Base-by-base conservation (phyloP, 2,888 invertebrate species). In the Limnephilus lunatus region DNA sequence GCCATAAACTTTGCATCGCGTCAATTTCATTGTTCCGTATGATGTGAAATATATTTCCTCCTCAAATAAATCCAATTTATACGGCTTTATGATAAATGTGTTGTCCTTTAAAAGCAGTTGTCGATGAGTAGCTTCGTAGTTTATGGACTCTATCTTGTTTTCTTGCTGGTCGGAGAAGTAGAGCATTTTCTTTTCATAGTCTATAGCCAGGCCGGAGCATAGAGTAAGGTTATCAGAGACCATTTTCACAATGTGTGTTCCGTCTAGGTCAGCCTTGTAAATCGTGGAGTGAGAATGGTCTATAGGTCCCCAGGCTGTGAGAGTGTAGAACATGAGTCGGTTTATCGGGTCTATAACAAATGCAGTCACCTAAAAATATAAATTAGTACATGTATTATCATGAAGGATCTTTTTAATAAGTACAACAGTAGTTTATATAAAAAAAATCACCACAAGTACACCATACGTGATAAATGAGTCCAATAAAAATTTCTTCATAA, bases 151-250 rank as follows among this genome's bases (percentile, higher is more conserved):
- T 44, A 97, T 95, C 0, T 95, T 95, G 86, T 96, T 96, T 3
- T 95, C 94, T 93, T 96, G 96, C 91, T 96, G 96, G 95, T 99
- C 98, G 0, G 97, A 97, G 95, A 98, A 98, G 94, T 98, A 99
- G 9, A 99, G 95, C 35, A 96, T 95, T 94, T 97, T 95, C 94
- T 96, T 95, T 94, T 97, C 96, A 0, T 96, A 94, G 95, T 97
- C 89, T 92, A 95, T 94, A 94, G 96, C 93, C 94, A 95, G 90
- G 94, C 97, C 94, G 95, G 96, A 93, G 96, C 96, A 96, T 94
- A 94, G 94, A 94, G 94, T 92, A 19, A 95, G 93, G 2, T 94
- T 92, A 92, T 94, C 94, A 39, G 94, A 94, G 32, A 95, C 94
- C 44, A 97, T 94, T 94, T 97, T 96, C 35, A 94, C 94, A 12